Base-by-base conservation (phyloP, 2,113 vertebrate species). In the Centropus bengalensis region DNA sequence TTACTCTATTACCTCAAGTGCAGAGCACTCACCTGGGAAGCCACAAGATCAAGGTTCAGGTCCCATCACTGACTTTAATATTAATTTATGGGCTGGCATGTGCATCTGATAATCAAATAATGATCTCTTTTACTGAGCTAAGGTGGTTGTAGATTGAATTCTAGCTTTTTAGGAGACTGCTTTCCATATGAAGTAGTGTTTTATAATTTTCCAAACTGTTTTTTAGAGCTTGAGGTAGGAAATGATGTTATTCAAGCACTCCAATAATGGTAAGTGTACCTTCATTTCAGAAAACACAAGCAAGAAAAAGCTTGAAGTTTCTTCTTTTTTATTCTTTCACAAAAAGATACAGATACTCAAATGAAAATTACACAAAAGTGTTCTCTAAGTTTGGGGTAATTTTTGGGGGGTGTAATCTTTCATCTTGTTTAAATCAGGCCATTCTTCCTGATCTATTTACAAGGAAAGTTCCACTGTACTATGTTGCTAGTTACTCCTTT, bases 1-100 rank as follows among this genome's bases (percentile, higher is more conserved):
- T 96, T 96, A 97, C 94, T 96, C 93, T 83, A 75, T 96, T 97
- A 97, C 95, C 80, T 96, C 91, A 82, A 88, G 91, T 74, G 77
- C 83, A 85, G 80, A 95, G 80, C 82, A 77, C 93, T 95, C 96
- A 96, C 94, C 93, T 97, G 96, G 94, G 95, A 96, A 97, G 82
- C 74, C 86, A 73, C 47, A 55, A 97, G 95, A 95, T 93, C 95
- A 96, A 96, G 91, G 95, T 96, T 96, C 96, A 96, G 86, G 95
- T 96, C 95, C 95, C 95, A 93, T 93, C 80, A 69, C 93, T 77
- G 88, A 92, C 80, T 97, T 96, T 75, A 94, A 93, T 96, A 95
- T 96, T 97, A 97, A 96, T 94, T 96, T 97, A 94, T 92, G 88
- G 76, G 56, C 93, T 81, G 77, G 69, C 77, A 86, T 90, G 93